phyloP scores from a whole-genome alignment of 2,888 invertebrate genomes.

The Villa cingulata region DNA sequence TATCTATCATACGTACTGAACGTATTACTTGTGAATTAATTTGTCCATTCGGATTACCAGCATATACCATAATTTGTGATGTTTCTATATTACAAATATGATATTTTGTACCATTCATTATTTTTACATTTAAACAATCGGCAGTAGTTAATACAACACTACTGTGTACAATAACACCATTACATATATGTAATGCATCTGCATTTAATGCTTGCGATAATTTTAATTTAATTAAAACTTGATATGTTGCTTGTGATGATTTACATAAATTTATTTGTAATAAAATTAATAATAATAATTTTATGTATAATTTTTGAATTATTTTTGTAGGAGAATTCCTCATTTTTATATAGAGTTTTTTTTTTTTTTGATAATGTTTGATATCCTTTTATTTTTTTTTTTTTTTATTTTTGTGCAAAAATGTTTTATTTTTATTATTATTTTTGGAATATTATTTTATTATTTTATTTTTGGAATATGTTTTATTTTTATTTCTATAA shows the following conservation, averaged over 20 bases:
- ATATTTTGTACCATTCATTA: neutral
- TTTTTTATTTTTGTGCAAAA: too few relatives aligned
- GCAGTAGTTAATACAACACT: slow-evolving; percentile 21
- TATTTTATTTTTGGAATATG: too few relatives aligned
- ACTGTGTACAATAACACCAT: slow-evolving; percentile 21
- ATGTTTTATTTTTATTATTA: too few relatives aligned
- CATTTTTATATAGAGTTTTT: too few relatives aligned
- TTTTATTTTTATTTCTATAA: too few relatives aligned
- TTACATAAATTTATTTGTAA: neutral
- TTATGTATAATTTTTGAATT: too few relatives aligned
- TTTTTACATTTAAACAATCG: slow-evolving; percentile 16
- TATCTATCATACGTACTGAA: slow-evolving; percentile 14
- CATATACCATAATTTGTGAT: slow-evolving; percentile 13
- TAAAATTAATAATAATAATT: neutral
- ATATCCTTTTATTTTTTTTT: too few relatives aligned
- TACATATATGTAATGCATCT: slow-evolving; percentile 17
- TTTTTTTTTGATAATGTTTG: too few relatives aligned
- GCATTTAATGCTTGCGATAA: slow-evolving; percentile 7
- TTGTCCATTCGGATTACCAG: slow-evolving; percentile 12
- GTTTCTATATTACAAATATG: neutral
- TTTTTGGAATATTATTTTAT: too few relatives aligned
- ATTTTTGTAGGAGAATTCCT: too few relatives aligned
- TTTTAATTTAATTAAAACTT: slow-evolving; percentile 17
- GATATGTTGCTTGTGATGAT: slow-evolving; percentile 15
- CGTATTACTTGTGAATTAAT: slow-evolving; percentile 6